Evolutionary conservation across 2,113 vertebrate genomes (phyloP).

Genomic region (Elephas maximus): DNA sequence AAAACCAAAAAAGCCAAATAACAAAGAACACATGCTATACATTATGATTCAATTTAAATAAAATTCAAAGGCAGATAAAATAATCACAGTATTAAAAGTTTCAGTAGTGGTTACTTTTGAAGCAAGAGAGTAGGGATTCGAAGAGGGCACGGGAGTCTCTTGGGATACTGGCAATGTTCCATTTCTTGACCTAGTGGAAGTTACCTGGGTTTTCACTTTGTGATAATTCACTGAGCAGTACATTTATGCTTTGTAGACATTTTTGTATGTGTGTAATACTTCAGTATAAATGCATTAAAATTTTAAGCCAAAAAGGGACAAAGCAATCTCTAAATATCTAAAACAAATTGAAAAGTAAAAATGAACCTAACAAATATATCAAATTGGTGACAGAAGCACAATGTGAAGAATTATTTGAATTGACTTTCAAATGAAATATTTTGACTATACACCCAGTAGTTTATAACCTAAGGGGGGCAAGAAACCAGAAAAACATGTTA

Average conservation of each 20-base stretch:
- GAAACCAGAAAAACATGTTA: neutral
- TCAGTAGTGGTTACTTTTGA: fast-evolving
- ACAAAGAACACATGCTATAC: neutral
- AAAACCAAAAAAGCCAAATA: neutral
- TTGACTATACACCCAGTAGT: neutral
- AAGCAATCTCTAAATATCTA: neutral
- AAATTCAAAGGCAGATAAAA: neutral
- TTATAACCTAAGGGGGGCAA: neutral
- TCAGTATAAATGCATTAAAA: neutral
- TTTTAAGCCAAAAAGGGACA: neutral
- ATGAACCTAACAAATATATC: neutral
- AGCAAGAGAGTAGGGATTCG: fast-evolving
- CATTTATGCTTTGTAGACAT: neutral
- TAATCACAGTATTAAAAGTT: neutral
- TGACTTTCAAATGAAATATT: neutral
- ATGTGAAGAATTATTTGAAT: neutral
- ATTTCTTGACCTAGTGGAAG: neutral
- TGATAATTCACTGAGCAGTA: neutral
- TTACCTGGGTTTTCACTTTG: neutral
- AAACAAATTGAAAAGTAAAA: neutral
- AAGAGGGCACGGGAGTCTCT: neutral
- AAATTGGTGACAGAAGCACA: neutral
- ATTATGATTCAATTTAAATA: neutral
- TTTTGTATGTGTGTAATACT: neutral
- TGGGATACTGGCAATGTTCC: neutral